A percentile compares a stretch with the other conserved stretches of the same genome.
Evolutionary conservation across 2,888 invertebrate genomes (phyloP).

Genomic region (Torymus auratus): DNA sequence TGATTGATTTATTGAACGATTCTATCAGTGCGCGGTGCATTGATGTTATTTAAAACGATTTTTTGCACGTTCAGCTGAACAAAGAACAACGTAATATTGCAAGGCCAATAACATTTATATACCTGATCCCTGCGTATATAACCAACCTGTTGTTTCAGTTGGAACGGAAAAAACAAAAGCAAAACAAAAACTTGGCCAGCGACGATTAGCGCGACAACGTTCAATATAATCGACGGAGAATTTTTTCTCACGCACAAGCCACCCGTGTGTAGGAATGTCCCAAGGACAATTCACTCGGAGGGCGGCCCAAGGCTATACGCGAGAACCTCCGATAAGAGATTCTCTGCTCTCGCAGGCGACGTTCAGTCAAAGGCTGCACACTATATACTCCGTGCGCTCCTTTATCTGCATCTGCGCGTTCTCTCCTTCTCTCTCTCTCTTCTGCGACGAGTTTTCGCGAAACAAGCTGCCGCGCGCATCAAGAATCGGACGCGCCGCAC

Average conservation of each 20-base stretch:
- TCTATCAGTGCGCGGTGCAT: no score
- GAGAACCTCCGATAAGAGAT: constrained; percentile 38
- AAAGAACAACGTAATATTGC: no score
- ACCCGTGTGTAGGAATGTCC: neutral
- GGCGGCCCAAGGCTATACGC: constrained; percentile 36
- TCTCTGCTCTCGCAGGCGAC: neutral
- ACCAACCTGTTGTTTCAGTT: no score
- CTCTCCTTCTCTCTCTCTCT: neutral
- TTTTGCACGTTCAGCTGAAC: no score
- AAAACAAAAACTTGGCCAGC: neutral
- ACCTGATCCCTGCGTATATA: no score
- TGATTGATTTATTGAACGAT: no score
- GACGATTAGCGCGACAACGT: constrained; percentile 7
- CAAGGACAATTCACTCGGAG: constrained; percentile 42
- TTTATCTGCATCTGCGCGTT: constrained; percentile 52
- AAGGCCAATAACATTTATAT: no score
- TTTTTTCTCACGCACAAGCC: constrained; percentile 35
- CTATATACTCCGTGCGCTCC: neutral
- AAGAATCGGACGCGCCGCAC: constrained; percentile 43
- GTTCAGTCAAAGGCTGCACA: constrained; percentile 21
- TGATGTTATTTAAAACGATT: no score
- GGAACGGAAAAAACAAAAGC: no score
- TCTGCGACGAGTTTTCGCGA: constrained; percentile 56
- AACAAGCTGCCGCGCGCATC: constrained; percentile 48
- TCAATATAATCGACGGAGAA: constrained; percentile 4